These are phyloP conservation scores for Tetraodon nigroviridis DNA, from an alignment of 2,113 vertebrate genomes.

Conservation along the genomic window DNA sequence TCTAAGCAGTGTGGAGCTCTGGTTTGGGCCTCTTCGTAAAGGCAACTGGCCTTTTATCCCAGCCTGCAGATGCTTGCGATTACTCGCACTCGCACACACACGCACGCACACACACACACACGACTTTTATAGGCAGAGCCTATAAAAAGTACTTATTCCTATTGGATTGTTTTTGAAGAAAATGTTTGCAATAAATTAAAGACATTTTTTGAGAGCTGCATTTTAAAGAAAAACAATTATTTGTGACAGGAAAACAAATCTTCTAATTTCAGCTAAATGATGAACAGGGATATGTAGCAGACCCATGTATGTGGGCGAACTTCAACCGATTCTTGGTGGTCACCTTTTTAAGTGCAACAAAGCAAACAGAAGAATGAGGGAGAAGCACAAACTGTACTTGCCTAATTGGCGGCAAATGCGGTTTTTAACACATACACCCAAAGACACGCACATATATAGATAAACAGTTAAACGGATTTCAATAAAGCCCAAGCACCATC, in stretches of 20 bases:
- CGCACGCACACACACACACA: constrained; percentile 5
- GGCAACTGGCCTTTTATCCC: constrained; percentile 48
- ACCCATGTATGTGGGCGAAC: neutral
- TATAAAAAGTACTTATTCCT: constrained; percentile 46
- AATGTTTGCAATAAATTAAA: constrained; percentile 33
- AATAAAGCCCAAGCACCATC: neutral
- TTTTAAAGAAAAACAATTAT: constrained; percentile 6
- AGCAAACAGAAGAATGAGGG: neutral
- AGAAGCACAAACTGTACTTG: neutral
- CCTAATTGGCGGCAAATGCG: neutral
- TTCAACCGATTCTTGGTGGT: neutral
- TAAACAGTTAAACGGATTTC: neutral
- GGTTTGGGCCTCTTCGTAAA: constrained; percentile 44
- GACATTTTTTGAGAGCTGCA: constrained; percentile 9
- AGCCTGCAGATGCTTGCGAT: constrained; percentile 32
- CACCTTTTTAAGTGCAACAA: neutral
- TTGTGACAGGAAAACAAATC: constrained; percentile 15
- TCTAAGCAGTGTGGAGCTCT: constrained; percentile 29
- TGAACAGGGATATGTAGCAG: neutral
- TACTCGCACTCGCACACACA: constrained; percentile 12
- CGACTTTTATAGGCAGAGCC: constrained; percentile 3
- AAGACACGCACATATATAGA: neutral
- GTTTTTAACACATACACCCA: neutral
- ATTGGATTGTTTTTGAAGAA: constrained; percentile 20
- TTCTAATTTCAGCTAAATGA: constrained; percentile 21